phyloP scores from a whole-genome alignment of 1,140 invertebrate species.

The Caerostris darwini region DNA sequence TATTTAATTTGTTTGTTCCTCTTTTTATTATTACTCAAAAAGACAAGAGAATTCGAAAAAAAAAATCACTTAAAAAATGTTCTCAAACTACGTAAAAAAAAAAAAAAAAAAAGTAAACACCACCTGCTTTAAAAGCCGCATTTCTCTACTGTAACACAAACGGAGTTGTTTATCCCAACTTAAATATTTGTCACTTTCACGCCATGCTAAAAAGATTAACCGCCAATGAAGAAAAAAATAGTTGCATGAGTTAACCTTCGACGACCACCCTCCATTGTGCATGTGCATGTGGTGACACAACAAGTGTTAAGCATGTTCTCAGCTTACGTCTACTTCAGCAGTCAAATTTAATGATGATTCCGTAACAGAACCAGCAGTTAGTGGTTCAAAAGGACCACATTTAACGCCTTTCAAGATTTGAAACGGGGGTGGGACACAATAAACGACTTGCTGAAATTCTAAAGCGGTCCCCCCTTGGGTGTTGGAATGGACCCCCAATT shows the following conservation, averaged over 20 bases:
- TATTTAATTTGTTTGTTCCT: too few species aligned
- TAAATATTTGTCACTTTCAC: constrained; percentile 58
- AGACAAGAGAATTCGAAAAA: too few species aligned
- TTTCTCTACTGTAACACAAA: background rate
- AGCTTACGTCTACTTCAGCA: constrained; percentile 36
- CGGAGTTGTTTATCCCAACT: constrained; percentile 42
- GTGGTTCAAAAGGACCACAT: constrained; percentile 18
- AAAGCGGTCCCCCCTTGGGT: background rate
- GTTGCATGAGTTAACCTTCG: background rate
- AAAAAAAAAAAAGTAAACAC: background rate
- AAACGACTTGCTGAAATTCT: constrained; percentile 20
- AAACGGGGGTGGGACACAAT: constrained; percentile 24
- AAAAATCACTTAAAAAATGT: too few species aligned
- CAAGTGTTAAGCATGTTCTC: background rate
- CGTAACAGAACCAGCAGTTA: constrained; percentile 53
- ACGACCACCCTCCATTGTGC: background rate
- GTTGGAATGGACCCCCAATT: constrained; percentile 67
- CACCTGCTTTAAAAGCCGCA: background rate
- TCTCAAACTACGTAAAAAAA: too few species aligned
- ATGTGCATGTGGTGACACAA: background rate
- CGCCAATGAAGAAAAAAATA: background rate
- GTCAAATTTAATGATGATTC: constrained; percentile 65
- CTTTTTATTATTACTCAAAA: too few species aligned
- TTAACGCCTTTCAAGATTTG: constrained; percentile 62
- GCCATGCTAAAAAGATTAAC: constrained; percentile 38